A percentile compares a stretch with the other conserved stretches of the same genome.
phyloP scores from a whole-genome alignment of 2,113 vertebrate genomes.

The Tachycineta bicolor region DNA sequence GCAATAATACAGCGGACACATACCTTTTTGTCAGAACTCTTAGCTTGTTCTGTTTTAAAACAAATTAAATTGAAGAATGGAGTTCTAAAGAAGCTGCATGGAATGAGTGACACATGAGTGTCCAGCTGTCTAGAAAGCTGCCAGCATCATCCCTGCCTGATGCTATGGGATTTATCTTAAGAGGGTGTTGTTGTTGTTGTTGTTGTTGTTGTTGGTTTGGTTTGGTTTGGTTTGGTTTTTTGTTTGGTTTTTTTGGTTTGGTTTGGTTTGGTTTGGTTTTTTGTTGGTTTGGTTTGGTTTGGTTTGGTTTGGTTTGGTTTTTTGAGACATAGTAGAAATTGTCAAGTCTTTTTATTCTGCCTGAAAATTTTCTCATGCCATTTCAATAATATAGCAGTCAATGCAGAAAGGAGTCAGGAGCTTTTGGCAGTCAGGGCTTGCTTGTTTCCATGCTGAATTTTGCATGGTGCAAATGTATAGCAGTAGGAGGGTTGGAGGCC shows the following conservation, averaged over 20 bases:
- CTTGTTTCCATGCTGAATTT: neutral
- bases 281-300: neutral
- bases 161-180: neutral
- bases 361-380: neutral
- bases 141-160: neutral
- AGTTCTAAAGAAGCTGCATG: neutral
- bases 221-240: too few species aligned
- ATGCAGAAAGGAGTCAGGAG: neutral
- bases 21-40: neutral
- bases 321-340: neutral
- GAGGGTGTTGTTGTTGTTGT: too few species aligned
- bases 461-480: neutral
- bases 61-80: neutral
- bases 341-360: neutral
- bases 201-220: neutral
- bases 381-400: neutral
- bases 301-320: accelerated
- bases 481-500: neutral
- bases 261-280: too few species aligned
- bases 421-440: neutral
- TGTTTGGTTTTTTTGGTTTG: neutral
- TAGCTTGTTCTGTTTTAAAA: neutral
- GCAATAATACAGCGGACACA: neutral
- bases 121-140: neutral
- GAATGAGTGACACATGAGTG: neutral